Conservation (phyloP, 2,888 invertebrate species). For the Eutolmus rufibarbis region DNA sequence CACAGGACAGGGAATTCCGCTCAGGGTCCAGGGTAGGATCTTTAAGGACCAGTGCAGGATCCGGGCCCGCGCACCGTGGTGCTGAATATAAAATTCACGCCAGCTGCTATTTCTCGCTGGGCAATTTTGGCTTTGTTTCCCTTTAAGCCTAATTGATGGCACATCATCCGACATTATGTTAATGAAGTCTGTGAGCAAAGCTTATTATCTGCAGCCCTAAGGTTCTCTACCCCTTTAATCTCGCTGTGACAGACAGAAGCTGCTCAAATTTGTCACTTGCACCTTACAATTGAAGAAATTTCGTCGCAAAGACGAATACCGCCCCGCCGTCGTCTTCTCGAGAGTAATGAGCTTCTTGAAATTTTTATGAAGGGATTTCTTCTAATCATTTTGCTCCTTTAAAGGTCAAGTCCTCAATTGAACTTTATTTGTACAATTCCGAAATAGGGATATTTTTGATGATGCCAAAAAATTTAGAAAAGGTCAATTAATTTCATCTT, state of each 20-base stretch:
- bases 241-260: constrained; percentile 1
- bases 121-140: constrained; percentile 22
- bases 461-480: not conserved
- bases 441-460: not conserved
- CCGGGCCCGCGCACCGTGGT: not conserved
- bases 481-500: not conserved
- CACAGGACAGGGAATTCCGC: not conserved
- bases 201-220: not conserved
- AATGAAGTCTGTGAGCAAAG: constrained; percentile 2
- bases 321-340: not conserved
- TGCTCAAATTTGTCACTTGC: constrained; percentile 22
- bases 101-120: constrained; percentile 13
- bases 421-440: not conserved
- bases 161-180: constrained; percentile 29
- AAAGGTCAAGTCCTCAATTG: not conserved
- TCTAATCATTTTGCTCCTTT: not conserved
- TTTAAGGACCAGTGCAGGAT: not conserved
- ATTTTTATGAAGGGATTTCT: not conserved
- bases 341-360: not conserved
- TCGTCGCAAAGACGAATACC: not conserved
- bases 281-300: not conserved
- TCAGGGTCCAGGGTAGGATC: not conserved
- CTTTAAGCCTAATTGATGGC: constrained; percentile 32
- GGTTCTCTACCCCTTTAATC: constrained; percentile 9
- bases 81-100: not conserved